These are phyloP conservation scores for Sebastes trivittatus DNA, from an alignment of 2,797 vertebrate species.

Conservation along the genomic window DNA sequence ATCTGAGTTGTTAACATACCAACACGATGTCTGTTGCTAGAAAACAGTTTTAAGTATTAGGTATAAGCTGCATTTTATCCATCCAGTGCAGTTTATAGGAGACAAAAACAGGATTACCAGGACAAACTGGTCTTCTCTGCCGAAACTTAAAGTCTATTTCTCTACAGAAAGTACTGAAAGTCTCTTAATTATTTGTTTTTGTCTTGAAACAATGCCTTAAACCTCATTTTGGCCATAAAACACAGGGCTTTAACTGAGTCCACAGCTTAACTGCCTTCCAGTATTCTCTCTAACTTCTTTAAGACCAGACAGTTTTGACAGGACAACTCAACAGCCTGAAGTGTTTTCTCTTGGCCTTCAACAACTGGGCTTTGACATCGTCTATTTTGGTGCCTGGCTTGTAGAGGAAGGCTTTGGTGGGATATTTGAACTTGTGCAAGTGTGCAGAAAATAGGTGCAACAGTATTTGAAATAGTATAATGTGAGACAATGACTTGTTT, in stretches of 20 bases:
- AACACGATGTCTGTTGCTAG: background rate
- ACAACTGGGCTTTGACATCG: background rate
- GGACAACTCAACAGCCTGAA: constrained; percentile 6
- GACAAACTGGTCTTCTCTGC: background rate
- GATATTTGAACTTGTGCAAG: background rate
- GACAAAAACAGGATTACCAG: background rate
- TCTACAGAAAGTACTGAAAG: background rate
- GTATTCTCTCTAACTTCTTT: background rate
- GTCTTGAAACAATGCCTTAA: background rate
- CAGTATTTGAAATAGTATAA: background rate
- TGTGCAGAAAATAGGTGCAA: background rate
- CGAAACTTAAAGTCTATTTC: background rate
- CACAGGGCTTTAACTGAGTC: background rate
- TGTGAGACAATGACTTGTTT: background rate
- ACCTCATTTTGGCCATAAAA: background rate
- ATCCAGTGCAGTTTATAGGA: background rate
- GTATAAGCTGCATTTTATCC: background rate
- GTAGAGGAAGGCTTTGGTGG: constrained; percentile 15
- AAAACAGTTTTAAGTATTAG: background rate
- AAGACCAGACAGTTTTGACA: constrained; percentile 10
- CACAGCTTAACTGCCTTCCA: background rate
- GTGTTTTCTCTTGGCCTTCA: constrained; percentile 20
- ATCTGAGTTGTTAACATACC: background rate
- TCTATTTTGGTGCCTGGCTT: constrained; percentile 22
- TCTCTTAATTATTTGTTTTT: background rate